Conservation (phyloP, 2,113 vertebrate species). For the Oxyura jamaicensis region DNA sequence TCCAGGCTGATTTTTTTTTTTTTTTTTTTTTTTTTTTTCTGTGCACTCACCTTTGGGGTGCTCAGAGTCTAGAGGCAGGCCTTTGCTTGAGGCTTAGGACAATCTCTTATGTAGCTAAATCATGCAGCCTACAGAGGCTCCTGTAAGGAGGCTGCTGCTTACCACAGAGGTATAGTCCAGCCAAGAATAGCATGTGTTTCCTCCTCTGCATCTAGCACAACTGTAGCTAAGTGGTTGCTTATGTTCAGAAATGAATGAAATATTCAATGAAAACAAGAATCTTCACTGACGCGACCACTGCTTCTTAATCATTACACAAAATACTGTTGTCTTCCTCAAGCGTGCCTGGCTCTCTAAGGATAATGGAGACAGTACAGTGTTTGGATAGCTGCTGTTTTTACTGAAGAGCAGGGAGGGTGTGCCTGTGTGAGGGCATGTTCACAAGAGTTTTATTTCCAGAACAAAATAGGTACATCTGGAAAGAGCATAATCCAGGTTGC, state of each 20-base stretch:
- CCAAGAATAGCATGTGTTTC: conserved; percentile 70
- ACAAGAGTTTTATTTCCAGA: conserved; percentile 24
- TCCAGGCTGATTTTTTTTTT: not conserved
- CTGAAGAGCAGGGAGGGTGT: not conserved
- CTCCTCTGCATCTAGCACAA: conserved; percentile 60
- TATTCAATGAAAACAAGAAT: conserved; percentile 47
- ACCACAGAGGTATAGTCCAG: conserved; percentile 1
- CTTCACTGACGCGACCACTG: not conserved
- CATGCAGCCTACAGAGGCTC: not conserved
- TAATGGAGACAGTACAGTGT: conserved; percentile 43
- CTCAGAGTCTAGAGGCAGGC: not conserved
- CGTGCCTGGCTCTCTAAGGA: conserved; percentile 16
- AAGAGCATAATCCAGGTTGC: conserved; percentile 53
- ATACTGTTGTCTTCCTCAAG: not conserved
- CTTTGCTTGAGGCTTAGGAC: not conserved
- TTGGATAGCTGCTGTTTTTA: conserved; percentile 19
- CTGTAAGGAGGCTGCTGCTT: conserved; percentile 28
- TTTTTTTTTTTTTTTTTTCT: not conserved
- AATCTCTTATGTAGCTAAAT: not conserved
- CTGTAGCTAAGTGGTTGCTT: conserved; percentile 58
- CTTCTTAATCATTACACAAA: conserved; percentile 38
- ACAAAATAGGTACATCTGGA: conserved; percentile 51
- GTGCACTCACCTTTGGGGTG: not conserved
- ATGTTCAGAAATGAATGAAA: conserved; percentile 65
- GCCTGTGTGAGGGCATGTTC: conserved; percentile 35